phyloP scores from a whole-genome alignment of 2,797 vertebrate genomes.

The Hydrophis major region DNA sequence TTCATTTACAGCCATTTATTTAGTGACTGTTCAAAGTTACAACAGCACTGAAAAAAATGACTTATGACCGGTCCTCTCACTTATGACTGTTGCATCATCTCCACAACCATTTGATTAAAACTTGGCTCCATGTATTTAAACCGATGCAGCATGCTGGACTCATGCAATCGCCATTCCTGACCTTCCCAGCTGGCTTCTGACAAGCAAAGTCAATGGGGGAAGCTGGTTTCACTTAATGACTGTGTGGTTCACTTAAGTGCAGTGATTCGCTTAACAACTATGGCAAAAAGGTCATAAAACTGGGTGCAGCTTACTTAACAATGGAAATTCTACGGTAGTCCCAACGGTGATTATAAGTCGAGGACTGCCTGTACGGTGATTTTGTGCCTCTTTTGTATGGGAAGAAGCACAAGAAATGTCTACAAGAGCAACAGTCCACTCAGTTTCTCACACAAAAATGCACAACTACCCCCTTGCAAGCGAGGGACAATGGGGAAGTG shows the following conservation, averaged over 20 bases:
- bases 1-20: background rate
- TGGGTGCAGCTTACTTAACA: background rate
- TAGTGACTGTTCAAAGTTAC: background rate
- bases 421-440: background rate
- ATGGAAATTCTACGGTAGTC: background rate
- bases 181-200: background rate
- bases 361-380: background rate
- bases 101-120: background rate
- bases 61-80: background rate
- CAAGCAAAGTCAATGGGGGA: background rate
- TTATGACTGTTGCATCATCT: background rate
- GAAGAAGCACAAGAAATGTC: background rate
- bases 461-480: background rate
- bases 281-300: background rate
- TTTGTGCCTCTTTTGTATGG: background rate
- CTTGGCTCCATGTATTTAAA: background rate
- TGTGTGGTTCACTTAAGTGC: background rate
- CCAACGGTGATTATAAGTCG: background rate
- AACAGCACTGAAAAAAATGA: background rate
- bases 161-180: background rate
- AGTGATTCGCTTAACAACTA: background rate
- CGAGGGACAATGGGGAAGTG: background rate
- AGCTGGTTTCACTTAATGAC: background rate
- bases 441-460: background rate
- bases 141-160: background rate